These are phyloP conservation scores for Brachionus asplanchnoidis DNA, from an alignment of 1,140 invertebrate species.

Conservation along the genomic window DNA sequence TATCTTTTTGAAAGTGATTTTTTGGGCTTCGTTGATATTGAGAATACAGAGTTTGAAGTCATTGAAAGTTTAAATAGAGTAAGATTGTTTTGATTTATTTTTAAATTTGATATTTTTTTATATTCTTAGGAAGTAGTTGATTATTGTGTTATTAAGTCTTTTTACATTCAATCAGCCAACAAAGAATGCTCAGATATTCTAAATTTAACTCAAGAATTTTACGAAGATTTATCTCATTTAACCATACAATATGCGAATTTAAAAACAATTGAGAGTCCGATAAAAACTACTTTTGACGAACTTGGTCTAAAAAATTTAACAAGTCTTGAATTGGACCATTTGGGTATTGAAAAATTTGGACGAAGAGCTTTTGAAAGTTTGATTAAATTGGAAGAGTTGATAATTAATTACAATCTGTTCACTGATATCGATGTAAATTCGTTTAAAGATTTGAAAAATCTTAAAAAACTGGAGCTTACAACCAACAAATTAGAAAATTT, in stretches of 20 bases:
- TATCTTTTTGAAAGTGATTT: too few relatives aligned
- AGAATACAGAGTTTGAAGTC: not conserved
- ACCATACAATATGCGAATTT: not conserved
- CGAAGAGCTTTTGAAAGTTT: not conserved
- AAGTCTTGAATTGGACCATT: not conserved
- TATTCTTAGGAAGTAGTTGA: not conserved
- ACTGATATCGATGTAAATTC: not conserved
- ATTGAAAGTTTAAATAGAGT: not conserved
- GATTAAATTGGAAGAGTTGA: not conserved
- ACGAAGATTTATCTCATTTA: not conserved
- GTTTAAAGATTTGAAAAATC: not conserved
- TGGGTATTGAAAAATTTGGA: not conserved
- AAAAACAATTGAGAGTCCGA: not conserved
- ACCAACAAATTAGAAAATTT: not conserved
- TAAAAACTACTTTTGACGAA: not conserved
- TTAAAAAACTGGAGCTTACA: not conserved
- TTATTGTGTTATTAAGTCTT: not conserved
- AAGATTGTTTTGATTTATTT: too few relatives aligned
- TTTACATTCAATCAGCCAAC: not conserved
- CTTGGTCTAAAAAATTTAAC: not conserved
- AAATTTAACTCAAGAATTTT: not conserved
- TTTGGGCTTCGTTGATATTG: not conserved
- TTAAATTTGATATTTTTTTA: not conserved
- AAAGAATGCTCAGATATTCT: not conserved
- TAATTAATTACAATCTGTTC: not conserved